These are phyloP conservation scores for Tachypleus tridentatus DNA, from an alignment of 1,140 invertebrate genomes.

Conservation along the genomic window DNA sequence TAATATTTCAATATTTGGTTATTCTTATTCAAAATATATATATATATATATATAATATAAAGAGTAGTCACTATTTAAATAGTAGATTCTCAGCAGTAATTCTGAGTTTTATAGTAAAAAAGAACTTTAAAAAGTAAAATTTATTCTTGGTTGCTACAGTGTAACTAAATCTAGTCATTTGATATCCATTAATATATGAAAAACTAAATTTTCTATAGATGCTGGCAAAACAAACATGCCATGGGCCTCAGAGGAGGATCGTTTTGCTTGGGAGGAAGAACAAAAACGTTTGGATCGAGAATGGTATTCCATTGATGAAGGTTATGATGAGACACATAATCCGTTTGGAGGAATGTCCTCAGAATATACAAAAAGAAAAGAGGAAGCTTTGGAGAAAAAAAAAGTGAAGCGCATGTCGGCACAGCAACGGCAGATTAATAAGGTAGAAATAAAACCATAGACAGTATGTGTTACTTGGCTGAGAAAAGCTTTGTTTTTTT, in stretches of 20 bases:
- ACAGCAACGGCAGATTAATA: slow-evolving; percentile 83
- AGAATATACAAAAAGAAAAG: slow-evolving; percentile 81
- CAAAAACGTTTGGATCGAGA: slow-evolving; percentile 84
- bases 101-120: too few relatives aligned
- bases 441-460: slow-evolving; percentile 34
- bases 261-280: slow-evolving; percentile 45
- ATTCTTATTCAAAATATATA: too few relatives aligned
- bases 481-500: too few relatives aligned
- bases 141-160: too few relatives aligned
- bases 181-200: too few relatives aligned
- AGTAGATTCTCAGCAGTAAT: too few relatives aligned
- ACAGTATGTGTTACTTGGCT: too few relatives aligned
- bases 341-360: slow-evolving; percentile 81
- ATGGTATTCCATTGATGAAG: slow-evolving; percentile 93
- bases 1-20: too few relatives aligned
- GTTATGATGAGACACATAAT: slow-evolving; percentile 83
- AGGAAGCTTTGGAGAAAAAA: slow-evolving; percentile 80
- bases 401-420: slow-evolving; percentile 81
- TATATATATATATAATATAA: too few relatives aligned
- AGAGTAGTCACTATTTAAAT: too few relatives aligned
- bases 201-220: slow-evolving; percentile 4
- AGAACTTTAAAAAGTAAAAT: too few relatives aligned
- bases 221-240: slow-evolving; percentile 4
- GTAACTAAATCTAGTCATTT: too few relatives aligned
- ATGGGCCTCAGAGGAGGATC: slow-evolving; percentile 13